phyloP scores from a whole-genome alignment of 1,140 invertebrate genomes.

The Philotrypesis tridentata region DNA sequence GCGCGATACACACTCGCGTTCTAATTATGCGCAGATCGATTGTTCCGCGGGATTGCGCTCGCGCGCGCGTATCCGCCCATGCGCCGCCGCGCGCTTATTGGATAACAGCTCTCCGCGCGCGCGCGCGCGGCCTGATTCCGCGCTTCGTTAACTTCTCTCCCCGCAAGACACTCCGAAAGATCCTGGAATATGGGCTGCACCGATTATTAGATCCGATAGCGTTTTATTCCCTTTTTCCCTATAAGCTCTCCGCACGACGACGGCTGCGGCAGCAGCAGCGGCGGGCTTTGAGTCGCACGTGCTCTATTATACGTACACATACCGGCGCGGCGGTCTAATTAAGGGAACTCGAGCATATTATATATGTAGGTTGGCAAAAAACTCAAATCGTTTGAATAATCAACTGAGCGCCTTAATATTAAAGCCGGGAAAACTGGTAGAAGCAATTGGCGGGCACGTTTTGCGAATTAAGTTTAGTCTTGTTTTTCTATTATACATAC shows the following conservation, averaged over 20 bases:
- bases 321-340: too few relatives aligned
- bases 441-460: too few relatives aligned
- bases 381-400: too few relatives aligned
- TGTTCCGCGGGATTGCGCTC: constrained; percentile 5
- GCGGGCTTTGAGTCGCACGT: too few relatives aligned
- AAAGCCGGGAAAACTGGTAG: too few relatives aligned
- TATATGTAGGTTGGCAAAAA: too few relatives aligned
- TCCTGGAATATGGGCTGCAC: neutral
- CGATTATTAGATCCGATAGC: neutral
- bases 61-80: neutral
- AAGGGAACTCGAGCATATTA: too few relatives aligned
- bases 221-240: neutral
- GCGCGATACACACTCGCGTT: neutral
- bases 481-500: too few relatives aligned
- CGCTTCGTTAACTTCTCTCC: constrained; percentile 23
- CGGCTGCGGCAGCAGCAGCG: too few relatives aligned
- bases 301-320: too few relatives aligned
- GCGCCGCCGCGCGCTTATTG: constrained; percentile 1
- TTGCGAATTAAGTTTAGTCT: too few relatives aligned
- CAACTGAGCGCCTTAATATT: too few relatives aligned
- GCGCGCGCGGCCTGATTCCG: constrained; percentile 3
- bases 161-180: neutral
- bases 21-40: constrained; percentile 39
- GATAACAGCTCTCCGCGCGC: constrained; percentile 2
- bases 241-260: neutral